phyloP scores from a whole-genome alignment of 2,797 vertebrate genomes.

The Salarias fasciatus region DNA sequence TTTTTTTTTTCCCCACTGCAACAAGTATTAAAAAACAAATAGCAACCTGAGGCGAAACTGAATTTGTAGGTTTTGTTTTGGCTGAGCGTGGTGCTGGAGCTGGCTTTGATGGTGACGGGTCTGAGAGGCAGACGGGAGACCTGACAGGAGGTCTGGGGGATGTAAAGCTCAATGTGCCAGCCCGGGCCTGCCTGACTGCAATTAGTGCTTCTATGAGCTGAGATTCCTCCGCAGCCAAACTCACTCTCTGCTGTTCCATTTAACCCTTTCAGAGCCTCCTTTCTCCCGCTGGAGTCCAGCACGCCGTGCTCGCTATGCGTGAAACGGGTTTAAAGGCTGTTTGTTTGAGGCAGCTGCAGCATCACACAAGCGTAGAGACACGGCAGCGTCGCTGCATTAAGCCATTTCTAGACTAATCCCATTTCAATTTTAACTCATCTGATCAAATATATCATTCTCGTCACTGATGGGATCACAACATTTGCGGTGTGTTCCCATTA shows the following conservation, averaged over 20 bases:
- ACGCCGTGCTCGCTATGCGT: too few species aligned
- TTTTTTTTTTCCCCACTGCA: not conserved
- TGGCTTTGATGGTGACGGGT: slow-evolving; percentile 60
- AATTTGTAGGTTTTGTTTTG: slow-evolving; percentile 37
- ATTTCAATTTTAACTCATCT: slow-evolving; percentile 3
- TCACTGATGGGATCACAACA: slow-evolving; percentile 25
- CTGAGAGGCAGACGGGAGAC: slow-evolving; percentile 70
- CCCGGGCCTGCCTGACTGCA: slow-evolving; percentile 76
- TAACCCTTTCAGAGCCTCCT: slow-evolving; percentile 51
- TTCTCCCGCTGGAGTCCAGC: too few species aligned
- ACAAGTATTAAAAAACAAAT: slow-evolving; percentile 34
- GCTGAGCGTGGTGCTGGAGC: slow-evolving; percentile 26
- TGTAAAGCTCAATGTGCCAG: slow-evolving; percentile 69
- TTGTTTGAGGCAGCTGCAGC: too few species aligned
- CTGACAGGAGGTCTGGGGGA: slow-evolving; percentile 79
- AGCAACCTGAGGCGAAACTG: slow-evolving; percentile 23
- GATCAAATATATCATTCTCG: slow-evolving; percentile 19
- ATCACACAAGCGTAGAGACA: too few species aligned
- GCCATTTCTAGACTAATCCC: not conserved
- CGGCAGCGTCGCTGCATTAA: too few species aligned
- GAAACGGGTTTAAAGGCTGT: too few species aligned
- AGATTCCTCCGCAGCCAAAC: slow-evolving; percentile 71
- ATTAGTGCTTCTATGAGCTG: slow-evolving; percentile 74
- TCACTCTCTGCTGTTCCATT: slow-evolving; percentile 55
- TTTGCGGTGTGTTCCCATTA: too few species aligned